These are phyloP conservation scores for Bilobella aurantiaca DNA, from an alignment of 1,140 invertebrate species.

Conservation along the genomic window DNA sequence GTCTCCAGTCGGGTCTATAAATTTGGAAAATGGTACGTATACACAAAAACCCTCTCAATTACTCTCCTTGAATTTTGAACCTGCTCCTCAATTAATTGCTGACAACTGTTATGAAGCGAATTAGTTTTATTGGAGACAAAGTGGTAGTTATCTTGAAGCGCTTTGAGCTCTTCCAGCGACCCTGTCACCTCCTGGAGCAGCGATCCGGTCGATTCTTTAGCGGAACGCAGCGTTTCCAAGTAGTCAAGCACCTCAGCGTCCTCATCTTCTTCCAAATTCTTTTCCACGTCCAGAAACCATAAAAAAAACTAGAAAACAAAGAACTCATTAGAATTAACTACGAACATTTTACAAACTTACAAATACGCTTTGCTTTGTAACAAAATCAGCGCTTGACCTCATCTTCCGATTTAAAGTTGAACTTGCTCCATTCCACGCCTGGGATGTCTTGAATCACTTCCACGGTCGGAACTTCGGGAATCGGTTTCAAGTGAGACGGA, in stretches of 20 bases:
- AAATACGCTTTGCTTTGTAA: no score
- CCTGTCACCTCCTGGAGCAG: slow-evolving; percentile 59
- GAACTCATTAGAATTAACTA: neutral
- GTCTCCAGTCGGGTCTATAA: slow-evolving; percentile 59
- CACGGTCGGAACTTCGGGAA: neutral
- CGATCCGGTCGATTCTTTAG: slow-evolving; percentile 57
- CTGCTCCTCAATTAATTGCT: slow-evolving; percentile 77
- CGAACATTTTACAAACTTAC: neutral
- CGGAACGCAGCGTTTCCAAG: slow-evolving; percentile 55
- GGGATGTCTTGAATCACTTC: neutral
- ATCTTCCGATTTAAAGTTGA: neutral
- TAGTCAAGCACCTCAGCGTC: slow-evolving; percentile 57
- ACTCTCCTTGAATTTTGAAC: slow-evolving; percentile 35
- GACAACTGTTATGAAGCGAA: slow-evolving; percentile 76
- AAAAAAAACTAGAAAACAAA: slow-evolving; percentile 48
- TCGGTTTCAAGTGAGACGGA: slow-evolving; percentile 39
- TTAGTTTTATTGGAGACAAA: slow-evolving; percentile 82
- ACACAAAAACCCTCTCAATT: slow-evolving; percentile 7
- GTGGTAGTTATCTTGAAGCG: slow-evolving; percentile 64
- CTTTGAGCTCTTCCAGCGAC: slow-evolving; percentile 58
- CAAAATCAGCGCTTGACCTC: no score
- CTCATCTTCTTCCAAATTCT: slow-evolving; percentile 51
- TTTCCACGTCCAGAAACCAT: slow-evolving; percentile 57
- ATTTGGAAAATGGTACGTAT: slow-evolving; percentile 22
- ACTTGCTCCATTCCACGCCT: neutral